phyloP scores from a whole-genome alignment of 2,113 vertebrate species.

The Paradoxurus hermaphroditus region DNA sequence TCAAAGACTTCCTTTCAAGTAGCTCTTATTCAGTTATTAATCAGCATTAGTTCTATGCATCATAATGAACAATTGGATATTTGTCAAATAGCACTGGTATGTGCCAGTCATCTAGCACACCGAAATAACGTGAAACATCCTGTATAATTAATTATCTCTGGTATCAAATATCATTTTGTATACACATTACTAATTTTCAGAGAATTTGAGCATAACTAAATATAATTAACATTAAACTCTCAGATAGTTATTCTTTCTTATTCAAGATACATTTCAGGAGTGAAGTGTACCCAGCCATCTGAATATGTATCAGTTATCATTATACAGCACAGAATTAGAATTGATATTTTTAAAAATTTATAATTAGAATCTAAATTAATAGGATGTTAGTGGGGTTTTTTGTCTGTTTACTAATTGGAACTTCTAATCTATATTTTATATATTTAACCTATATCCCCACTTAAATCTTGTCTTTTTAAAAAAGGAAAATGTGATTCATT shows the following conservation, averaged over 20 bases:
- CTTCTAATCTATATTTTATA: background rate
- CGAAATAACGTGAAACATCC: background rate
- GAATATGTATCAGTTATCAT: background rate
- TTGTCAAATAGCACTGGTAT: background rate
- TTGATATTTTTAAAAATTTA: background rate
- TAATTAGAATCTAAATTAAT: background rate
- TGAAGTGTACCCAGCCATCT: background rate
- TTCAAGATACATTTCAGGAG: background rate
- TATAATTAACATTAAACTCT: background rate
- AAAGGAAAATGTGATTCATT: background rate
- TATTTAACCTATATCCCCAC: background rate
- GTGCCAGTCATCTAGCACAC: background rate
- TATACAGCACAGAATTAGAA: background rate
- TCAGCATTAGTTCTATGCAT: background rate
- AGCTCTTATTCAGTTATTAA: background rate
- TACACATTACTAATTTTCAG: background rate
- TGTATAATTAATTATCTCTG: background rate
- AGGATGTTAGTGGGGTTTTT: background rate
- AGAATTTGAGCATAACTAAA: background rate
- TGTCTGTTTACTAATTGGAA: background rate
- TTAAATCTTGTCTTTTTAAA: slow-evolving; percentile 29
- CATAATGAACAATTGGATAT: background rate
- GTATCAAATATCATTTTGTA: background rate
- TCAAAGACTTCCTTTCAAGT: background rate
- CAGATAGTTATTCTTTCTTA: background rate